Evolutionary conservation across 1,140 invertebrate genomes (phyloP), one percentile per base, ranked within the genome.

Genomic region (Cepaea nemoralis): DNA sequence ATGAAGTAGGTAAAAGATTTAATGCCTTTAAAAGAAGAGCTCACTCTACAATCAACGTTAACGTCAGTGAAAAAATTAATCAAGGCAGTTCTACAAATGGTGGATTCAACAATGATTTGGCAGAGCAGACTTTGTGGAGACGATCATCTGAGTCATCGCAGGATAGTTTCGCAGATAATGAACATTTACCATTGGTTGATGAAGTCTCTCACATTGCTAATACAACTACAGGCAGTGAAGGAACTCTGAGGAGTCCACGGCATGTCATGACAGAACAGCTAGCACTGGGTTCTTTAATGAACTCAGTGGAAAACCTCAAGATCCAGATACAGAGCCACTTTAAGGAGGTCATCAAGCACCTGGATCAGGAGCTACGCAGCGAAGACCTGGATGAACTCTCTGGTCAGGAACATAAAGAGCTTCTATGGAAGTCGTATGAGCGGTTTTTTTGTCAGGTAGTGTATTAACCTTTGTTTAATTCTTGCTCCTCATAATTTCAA

Each of bases 361-460:
- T 80, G 0, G 31, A 12, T 33, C n/a, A 27, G 1, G 55, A 80
- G 22, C 35, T 80, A 19, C 22, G 59, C 45, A 22, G 42, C 0
- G 48, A 33, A 3, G 8, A 35, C 39, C 1, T 77, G 16, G 73
- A 40, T n/a, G 73, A 75, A 24, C 37, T 22, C n/a, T 74, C 42
- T 27, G 75, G n/a, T 6, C 42, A 33, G 1, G 67, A 73, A 24
- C 78, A 73, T 37, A 12, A 37, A 10, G 78, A 80, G 31, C 69
- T 71, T 27, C n/a, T 80, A 48, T 80, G 78, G 78, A 80, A 55
- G 37, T 33, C 78, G 1, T 80, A 80, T 31, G 69, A 80, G 45
- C 39, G 48, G n/a, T 71, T 42, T 33, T 80, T 80, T 73, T 50
- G 66, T 50, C 50, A 50, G 69, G 78, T 80, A 71, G 6, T 63